phyloP scores from a whole-genome alignment of 2,113 vertebrate genomes.

The Marmota flaviventris region DNA sequence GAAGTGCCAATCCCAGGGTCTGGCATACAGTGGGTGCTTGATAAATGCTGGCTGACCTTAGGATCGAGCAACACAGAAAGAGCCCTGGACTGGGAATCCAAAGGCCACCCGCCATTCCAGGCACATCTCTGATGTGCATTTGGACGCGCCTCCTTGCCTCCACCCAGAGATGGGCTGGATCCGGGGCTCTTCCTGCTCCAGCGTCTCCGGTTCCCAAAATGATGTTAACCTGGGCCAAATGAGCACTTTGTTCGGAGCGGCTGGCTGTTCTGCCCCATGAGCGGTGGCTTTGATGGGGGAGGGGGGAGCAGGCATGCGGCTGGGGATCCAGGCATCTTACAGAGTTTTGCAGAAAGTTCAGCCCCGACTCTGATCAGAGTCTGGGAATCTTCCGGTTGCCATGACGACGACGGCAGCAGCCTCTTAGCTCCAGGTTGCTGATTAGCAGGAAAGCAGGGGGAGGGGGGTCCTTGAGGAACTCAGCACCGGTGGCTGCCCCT shows the following conservation, averaged over 20 bases:
- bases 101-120: neutral
- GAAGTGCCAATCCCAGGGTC: neutral
- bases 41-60: neutral
- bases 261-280: neutral
- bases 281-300: neutral
- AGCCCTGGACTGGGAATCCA: neutral
- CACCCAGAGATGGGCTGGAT: neutral
- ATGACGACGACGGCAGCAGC: constrained; percentile 68
- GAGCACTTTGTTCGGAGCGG: neutral
- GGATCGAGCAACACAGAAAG: neutral
- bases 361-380: constrained; percentile 59
- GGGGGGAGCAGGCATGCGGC: neutral
- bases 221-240: neutral
- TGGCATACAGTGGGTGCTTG: neutral
- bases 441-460: constrained; percentile 37
- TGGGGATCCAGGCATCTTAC: neutral
- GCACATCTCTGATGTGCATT: neutral
- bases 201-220: neutral
- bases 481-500: neutral
- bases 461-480: constrained; percentile 22
- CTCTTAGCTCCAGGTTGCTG: constrained; percentile 64
- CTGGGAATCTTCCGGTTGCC: constrained; percentile 69
- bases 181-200: neutral
- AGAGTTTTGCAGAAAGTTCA: constrained; percentile 76
- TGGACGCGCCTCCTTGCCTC: neutral